Percentiles rank a stretch among this genome's conserved stretches.
These are phyloP conservation scores for Germaria angustata DNA, from an alignment of 2,888 invertebrate species.

Conservation along the genomic window DNA sequence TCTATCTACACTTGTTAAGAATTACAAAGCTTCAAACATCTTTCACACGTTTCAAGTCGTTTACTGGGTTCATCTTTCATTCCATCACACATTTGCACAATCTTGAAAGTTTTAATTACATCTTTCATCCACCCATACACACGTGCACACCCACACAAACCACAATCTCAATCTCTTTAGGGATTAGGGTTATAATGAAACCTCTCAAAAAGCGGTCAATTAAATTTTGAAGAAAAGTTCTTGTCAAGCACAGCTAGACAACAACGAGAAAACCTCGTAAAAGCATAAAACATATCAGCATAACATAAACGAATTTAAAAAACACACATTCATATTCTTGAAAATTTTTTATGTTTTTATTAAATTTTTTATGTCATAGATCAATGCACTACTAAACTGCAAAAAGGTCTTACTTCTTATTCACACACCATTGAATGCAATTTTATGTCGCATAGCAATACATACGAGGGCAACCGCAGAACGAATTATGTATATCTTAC, in stretches of 20 bases:
- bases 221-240: conserved; percentile 46
- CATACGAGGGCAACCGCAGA: neutral
- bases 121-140: neutral
- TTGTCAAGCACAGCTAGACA: neutral
- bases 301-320: conserved; percentile 1
- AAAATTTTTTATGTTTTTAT: conserved; percentile 20
- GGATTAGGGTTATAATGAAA: conserved; percentile 64
- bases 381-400: conserved; percentile 62
- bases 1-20: no score
- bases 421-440: conserved; percentile 45
- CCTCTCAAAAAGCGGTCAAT: conserved; percentile 58
- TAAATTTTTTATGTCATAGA: conserved; percentile 59
- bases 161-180: conserved; percentile 50
- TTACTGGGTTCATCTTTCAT: neutral
- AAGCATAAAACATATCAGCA: neutral
- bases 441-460: conserved; percentile 28
- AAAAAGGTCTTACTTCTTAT: conserved; percentile 57
- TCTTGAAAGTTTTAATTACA: conserved; percentile 12
- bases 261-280: neutral
- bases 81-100: neutral
- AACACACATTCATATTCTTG: conserved; percentile 46
- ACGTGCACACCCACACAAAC: neutral
- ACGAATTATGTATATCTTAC: no score
- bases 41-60: no score
- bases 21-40: no score